These are phyloP conservation scores for Mycalesis mineus DNA, from an alignment of 2,888 invertebrate species.

Conservation along the genomic window DNA sequence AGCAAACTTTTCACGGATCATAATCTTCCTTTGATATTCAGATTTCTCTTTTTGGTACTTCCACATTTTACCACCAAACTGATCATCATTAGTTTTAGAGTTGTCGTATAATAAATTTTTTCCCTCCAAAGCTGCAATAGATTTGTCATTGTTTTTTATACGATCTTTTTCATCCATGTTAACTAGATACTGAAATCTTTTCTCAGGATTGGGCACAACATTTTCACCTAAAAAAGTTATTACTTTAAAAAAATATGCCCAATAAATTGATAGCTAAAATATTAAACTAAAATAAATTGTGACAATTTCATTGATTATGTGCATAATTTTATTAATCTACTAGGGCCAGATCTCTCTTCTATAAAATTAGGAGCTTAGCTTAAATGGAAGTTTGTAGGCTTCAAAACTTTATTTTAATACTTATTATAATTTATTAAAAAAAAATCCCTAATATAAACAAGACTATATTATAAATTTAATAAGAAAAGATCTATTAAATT, in stretches of 20 bases:
- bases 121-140: slow-evolving; percentile 64
- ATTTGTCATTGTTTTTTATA: slow-evolving; percentile 68
- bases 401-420: no score
- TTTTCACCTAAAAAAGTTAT: slow-evolving; percentile 50
- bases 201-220: slow-evolving; percentile 42
- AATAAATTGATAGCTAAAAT: background rate
- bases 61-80: slow-evolving; percentile 54
- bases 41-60: slow-evolving; percentile 47
- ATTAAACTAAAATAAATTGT: no score
- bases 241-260: background rate
- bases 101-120: slow-evolving; percentile 58
- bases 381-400: no score
- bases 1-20: slow-evolving; percentile 57
- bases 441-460: no score
- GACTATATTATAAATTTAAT: no score
- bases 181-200: slow-evolving; percentile 50
- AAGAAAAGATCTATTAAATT: no score
- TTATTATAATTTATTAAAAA: no score
- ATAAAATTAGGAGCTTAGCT: no score
- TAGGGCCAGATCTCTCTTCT: no score
- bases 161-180: slow-evolving; percentile 55
- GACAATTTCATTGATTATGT: no score
- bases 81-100: slow-evolving; percentile 40
- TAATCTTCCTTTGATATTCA: slow-evolving; percentile 50
- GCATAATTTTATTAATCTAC: no score